A percentile compares a stretch with the other conserved stretches of the same genome.
phyloP scores from a whole-genome alignment of 1,140 invertebrate genomes.

The Hormaphis cornu region DNA sequence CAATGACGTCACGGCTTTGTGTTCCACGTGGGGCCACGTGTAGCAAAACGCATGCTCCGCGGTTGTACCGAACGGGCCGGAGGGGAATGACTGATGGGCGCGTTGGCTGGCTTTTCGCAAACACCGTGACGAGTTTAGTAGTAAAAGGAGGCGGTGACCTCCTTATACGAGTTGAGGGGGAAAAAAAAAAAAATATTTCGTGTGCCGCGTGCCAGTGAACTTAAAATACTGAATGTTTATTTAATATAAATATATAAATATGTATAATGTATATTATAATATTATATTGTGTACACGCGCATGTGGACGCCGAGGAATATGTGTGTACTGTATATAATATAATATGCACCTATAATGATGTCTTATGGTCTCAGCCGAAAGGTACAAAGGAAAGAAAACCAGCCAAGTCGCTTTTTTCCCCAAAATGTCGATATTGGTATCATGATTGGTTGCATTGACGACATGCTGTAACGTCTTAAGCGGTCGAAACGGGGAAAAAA shows the following conservation, averaged over 20 bases:
- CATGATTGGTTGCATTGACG: too few species aligned
- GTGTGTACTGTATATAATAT: too few species aligned
- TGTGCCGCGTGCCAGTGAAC: constrained; percentile 5
- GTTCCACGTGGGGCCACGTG: constrained; percentile 31
- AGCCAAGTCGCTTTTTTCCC: too few species aligned
- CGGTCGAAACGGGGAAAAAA: too few species aligned
- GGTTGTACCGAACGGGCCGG: neutral
- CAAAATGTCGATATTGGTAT: too few species aligned
- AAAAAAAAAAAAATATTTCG: neutral
- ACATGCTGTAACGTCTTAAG: too few species aligned
- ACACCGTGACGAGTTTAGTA: constrained; percentile 18
- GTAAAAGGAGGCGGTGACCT: constrained; percentile 12
- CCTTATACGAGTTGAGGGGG: neutral
- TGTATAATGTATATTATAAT: too few species aligned
- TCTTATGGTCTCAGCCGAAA: too few species aligned
- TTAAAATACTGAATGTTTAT: neutral
- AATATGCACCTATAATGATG: too few species aligned
- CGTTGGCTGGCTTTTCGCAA: constrained; percentile 22
- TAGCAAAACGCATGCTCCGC: neutral
- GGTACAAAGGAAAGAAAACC: too few species aligned
- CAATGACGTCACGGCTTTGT: constrained; percentile 27
- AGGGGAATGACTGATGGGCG: constrained; percentile 12
- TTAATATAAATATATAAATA: neutral
- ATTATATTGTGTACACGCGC: too few species aligned
- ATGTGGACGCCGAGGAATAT: neutral